These are phyloP conservation scores for Drosophila niveifrons DNA, from an alignment of 2,888 invertebrate species.

Conservation along the genomic window DNA sequence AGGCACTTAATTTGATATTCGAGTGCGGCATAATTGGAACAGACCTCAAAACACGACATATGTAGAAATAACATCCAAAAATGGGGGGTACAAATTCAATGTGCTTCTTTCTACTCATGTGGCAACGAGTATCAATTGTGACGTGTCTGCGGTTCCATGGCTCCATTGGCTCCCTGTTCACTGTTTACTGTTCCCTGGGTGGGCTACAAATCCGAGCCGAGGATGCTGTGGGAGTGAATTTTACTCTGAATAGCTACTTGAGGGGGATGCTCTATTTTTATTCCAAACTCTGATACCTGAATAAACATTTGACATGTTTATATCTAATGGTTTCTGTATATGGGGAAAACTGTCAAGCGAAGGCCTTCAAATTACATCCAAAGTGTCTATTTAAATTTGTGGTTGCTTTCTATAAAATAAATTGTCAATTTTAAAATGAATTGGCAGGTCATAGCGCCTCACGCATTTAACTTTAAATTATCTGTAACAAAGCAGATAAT, in stretches of 20 bases:
- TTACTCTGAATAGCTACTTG: slow-evolving; percentile 7
- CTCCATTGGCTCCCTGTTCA: slow-evolving; percentile 23
- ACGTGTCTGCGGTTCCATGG: slow-evolving; percentile 58
- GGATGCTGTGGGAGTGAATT: slow-evolving; percentile 53
- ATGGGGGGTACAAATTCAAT: slow-evolving; percentile 37
- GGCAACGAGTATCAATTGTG: slow-evolving; percentile 57
- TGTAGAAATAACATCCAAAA: slow-evolving; percentile 40
- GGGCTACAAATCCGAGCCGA: slow-evolving; percentile 49
- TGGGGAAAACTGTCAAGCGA: slow-evolving; percentile 20
- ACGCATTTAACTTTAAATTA: slow-evolving; percentile 8
- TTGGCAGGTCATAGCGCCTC: slow-evolving; percentile 28
- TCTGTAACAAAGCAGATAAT: slow-evolving; percentile 1
- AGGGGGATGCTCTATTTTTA: slow-evolving; percentile 40
- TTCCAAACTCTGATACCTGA: slow-evolving; percentile 38
- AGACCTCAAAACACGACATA: slow-evolving; percentile 61
- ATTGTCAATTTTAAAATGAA: slow-evolving; percentile 22
- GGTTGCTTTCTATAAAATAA: slow-evolving; percentile 12
- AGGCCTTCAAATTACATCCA: slow-evolving; percentile 6
- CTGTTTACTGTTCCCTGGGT: slow-evolving; percentile 40
- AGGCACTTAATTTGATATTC: slow-evolving; percentile 81
- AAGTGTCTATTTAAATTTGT: slow-evolving; percentile 28
- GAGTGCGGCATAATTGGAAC: slow-evolving; percentile 76
- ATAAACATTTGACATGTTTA: slow-evolving; percentile 38
- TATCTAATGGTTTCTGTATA: slow-evolving; percentile 14
- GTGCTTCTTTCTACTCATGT: slow-evolving; percentile 19